Base-by-base conservation (phyloP, 2,113 vertebrate genomes). In the Drymodes brunneopygia region DNA sequence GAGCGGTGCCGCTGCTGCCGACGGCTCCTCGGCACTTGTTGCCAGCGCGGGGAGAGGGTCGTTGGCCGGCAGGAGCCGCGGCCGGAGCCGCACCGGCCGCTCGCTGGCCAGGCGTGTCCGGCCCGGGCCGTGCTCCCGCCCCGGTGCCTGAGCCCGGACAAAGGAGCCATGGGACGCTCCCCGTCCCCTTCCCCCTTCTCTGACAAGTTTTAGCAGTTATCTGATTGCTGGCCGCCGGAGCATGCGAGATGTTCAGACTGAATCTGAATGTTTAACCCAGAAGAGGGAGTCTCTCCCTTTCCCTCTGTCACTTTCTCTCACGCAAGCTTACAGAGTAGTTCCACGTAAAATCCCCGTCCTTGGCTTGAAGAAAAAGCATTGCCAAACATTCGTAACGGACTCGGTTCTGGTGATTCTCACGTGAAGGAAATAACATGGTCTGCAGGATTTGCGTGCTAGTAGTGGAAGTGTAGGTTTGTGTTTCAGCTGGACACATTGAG, bases 251-350 rank as follows among this genome's bases (percentile, higher is more conserved):
- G 66, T 47, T 78, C 15, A 51, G 58, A 12, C 44, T 92, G 92
- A 92, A 77, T 90, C 87, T 77, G 73, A 88, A 47, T 45, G 44
- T 53, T 84, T 80, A 90, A 94, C 88, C 90, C 92, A 90, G 91
- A 88, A 92, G 81, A 95, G 91, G 95, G 95, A 92, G 81, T 83
- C 77, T 67, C 57, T 48, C 77, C 45, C 48, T 85, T 45, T 66
- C 25, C 35, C 67, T 57, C 54, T 48, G 40, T 53, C 50, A 38
- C 69, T 81, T 67, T 51, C 58, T 22, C 58, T 65, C 60, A 29
- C 7, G 1, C 53, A 47, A 61, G 5, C 36, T 81, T 48, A 22
- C 27, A 47, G 42, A 47, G 22, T 3, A 58, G 42, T 75, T 86
- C 36, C 58, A 25, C 2, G 6, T 50, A 67, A 86, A 66, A 73